Conservation (phyloP, 2,888 invertebrate species). For the Agrochola macilenta region DNA sequence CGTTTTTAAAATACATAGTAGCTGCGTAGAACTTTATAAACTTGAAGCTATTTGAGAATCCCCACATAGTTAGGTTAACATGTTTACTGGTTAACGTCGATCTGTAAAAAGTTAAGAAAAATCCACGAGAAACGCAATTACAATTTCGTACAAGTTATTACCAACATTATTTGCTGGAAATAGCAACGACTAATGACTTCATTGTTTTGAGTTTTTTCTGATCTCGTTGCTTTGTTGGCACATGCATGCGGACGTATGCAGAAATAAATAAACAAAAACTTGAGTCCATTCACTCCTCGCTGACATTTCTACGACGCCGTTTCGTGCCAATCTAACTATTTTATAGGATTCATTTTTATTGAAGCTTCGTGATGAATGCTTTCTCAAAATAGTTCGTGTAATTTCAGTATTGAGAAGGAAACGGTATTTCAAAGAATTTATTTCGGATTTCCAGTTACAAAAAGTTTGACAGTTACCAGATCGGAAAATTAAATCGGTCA, state of each 20-base stretch:
- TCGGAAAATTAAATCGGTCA: slow-evolving; percentile 22
- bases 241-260: slow-evolving; percentile 86
- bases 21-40: slow-evolving; percentile 16
- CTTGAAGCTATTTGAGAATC: slow-evolving; percentile 29
- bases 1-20: slow-evolving; percentile 24
- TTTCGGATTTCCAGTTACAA: slow-evolving; percentile 33
- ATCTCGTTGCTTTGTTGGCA: slow-evolving; percentile 84
- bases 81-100: slow-evolving; percentile 30
- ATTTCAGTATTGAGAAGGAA: slow-evolving; percentile 55
- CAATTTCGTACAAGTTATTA: slow-evolving; percentile 68
- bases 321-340: slow-evolving; percentile 83
- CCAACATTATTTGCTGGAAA: slow-evolving; percentile 70
- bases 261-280: slow-evolving; percentile 86
- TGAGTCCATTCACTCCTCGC: slow-evolving; percentile 88
- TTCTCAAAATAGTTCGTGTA: slow-evolving; percentile 61
- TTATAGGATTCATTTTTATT: slow-evolving; percentile 76
- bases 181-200: slow-evolving; percentile 78
- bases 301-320: slow-evolving; percentile 86
- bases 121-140: slow-evolving; percentile 60
- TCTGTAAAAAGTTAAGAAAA: slow-evolving; percentile 49
- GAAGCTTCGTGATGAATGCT: slow-evolving; percentile 69
- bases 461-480: slow-evolving; percentile 46
- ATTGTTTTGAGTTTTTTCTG: slow-evolving; percentile 81
- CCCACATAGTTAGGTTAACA: slow-evolving; percentile 20
- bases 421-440: slow-evolving; percentile 40